Conservation (phyloP, 2,888 invertebrate genomes). For the Fragum fragum region DNA sequence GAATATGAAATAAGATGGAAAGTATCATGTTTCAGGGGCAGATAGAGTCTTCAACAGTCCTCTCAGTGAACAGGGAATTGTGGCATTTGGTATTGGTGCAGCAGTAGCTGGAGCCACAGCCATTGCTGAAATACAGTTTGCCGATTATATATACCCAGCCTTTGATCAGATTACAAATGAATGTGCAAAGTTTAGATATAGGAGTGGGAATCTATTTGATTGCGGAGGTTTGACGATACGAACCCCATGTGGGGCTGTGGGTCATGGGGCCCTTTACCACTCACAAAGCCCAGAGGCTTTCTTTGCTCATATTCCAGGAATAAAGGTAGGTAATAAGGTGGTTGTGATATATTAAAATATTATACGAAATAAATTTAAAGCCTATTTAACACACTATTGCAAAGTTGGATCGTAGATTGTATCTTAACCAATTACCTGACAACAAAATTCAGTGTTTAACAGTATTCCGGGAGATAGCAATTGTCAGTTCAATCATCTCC, state of each 20-base stretch:
- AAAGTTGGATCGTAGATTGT: no score
- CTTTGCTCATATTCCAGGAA: conserved; percentile 98
- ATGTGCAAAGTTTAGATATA: conserved; percentile 97
- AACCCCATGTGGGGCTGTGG: conserved; percentile 98
- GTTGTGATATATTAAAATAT: no score
- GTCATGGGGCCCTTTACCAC: conserved; percentile 99
- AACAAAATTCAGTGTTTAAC: no score
- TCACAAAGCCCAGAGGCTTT: conserved; percentile 99
- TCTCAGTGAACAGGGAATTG: conserved; percentile 90
- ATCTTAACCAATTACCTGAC: no score
- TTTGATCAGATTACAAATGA: conserved; percentile 93
- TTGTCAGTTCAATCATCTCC: no score
- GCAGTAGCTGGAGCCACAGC: conserved; percentile 97
- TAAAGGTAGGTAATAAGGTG: conserved; percentile 92
- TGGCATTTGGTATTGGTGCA: conserved; percentile 98
- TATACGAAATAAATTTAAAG: no score
- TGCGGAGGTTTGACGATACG: conserved; percentile 97
- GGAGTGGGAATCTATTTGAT: conserved; percentile 95
- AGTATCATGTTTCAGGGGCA: conserved; percentile 87
- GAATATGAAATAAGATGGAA: no score
- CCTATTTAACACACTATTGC: no score
- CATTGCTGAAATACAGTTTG: conserved; percentile 99
- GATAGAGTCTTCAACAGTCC: conserved; percentile 98
- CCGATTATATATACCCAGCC: conserved; percentile 99
- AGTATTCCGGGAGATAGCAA: no score